These are phyloP conservation scores for Neolamprologus sp. DNA, from an alignment of 2,113 vertebrate species.

Conservation along the genomic window DNA sequence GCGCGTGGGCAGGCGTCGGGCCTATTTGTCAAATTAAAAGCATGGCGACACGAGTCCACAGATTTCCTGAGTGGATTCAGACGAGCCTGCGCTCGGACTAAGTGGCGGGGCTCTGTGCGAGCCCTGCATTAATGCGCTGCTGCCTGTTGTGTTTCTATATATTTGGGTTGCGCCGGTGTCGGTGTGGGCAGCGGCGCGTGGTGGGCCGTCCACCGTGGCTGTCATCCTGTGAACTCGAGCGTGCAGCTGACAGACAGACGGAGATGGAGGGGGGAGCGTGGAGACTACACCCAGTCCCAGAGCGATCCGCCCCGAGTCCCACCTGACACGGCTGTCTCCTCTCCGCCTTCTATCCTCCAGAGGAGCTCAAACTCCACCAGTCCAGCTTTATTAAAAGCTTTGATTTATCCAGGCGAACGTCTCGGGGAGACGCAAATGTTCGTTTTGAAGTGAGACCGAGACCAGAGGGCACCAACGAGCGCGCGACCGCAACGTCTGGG, in stretches of 20 bases:
- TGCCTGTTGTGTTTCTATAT: not conserved
- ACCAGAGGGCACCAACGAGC: not conserved
- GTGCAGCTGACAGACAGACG: slow-evolving; percentile 28
- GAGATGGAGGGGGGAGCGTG: not conserved
- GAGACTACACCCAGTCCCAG: not conserved
- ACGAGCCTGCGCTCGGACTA: slow-evolving; percentile 23
- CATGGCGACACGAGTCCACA: slow-evolving; percentile 15
- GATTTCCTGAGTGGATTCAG: slow-evolving; percentile 50
- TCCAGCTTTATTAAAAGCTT: rapidly evolving
- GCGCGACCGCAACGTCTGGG: no score
- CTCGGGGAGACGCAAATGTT: not conserved
- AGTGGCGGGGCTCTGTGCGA: slow-evolving; percentile 9
- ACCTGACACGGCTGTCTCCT: not conserved
- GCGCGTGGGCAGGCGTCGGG: slow-evolving; percentile 43
- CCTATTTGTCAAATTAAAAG: slow-evolving; percentile 63
- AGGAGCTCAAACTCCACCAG: not conserved
- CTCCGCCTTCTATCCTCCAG: not conserved
- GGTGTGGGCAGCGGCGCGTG: not conserved
- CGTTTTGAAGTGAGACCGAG: rapidly evolving
- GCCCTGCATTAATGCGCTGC: not conserved
- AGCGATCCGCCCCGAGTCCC: not conserved
- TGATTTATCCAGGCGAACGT: not conserved
- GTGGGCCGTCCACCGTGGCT: slow-evolving; percentile 23
- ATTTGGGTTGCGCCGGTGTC: not conserved
- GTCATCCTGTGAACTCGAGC: slow-evolving; percentile 50